These are phyloP conservation scores for Heliconius aoede DNA, from an alignment of 2,888 invertebrate genomes.

Conservation along the genomic window DNA sequence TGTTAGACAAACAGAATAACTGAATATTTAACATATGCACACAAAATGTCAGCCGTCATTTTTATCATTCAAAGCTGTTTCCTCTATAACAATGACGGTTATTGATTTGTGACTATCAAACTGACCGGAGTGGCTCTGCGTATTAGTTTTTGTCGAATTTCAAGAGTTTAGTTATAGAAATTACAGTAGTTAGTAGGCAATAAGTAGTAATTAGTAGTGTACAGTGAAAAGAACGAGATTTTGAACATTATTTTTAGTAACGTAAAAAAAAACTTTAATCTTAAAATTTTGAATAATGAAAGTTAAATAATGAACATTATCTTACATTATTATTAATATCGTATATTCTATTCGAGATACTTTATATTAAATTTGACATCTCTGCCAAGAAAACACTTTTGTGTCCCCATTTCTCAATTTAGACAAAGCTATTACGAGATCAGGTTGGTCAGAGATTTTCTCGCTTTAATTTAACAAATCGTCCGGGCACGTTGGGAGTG, in stretches of 20 bases:
- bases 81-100: conserved; percentile 44
- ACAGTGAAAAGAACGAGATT: neutral
- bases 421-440: conserved; percentile 18
- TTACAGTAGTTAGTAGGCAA: neutral
- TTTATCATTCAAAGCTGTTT: conserved; percentile 48
- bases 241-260: too few relatives aligned
- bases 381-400: conserved; percentile 3
- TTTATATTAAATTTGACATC: neutral
- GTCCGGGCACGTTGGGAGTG: conserved; percentile 31
- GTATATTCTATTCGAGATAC: neutral
- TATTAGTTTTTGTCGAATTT: neutral
- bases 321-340: neutral
- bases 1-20: neutral
- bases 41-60: conserved; percentile 22
- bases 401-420: conserved; percentile 5
- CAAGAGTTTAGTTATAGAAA: neutral
- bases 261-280: too few relatives aligned
- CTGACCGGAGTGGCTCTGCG: conserved; percentile 2
- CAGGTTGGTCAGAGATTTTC: conserved; percentile 13
- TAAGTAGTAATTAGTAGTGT: too few relatives aligned
- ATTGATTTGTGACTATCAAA: conserved; percentile 44
- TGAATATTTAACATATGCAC: conserved; percentile 17
- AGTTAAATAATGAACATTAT: too few relatives aligned
- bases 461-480: conserved; percentile 23
- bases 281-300: too few relatives aligned